Evolutionary conservation across 2,113 vertebrate genomes (phyloP).

Genomic region (Anolis sagrei): DNA sequence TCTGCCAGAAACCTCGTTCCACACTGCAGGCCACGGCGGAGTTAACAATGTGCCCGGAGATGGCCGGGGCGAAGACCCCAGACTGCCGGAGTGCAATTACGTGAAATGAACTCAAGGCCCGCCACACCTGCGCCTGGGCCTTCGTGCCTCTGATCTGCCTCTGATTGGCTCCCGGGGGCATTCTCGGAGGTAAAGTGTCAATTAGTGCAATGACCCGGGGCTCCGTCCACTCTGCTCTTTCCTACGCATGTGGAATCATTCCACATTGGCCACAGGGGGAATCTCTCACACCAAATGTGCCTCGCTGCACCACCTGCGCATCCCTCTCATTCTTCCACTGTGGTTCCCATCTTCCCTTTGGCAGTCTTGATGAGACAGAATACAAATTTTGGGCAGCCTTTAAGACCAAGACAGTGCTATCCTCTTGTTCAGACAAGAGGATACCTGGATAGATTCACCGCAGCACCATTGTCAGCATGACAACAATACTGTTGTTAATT

Average conservation of each 20-base stretch:
- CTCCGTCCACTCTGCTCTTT: conserved; percentile 1
- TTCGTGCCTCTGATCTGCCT: conserved; percentile 35
- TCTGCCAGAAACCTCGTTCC: neutral
- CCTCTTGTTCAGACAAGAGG: too few species aligned
- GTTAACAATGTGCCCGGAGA: conserved; percentile 54
- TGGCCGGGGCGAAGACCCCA: conserved; percentile 50
- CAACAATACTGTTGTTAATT: too few species aligned
- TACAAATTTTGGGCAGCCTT: too few species aligned
- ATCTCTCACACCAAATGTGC: too few species aligned
- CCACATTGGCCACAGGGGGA: conserved; percentile 5
- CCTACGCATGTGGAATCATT: conserved; percentile 65
- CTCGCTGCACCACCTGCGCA: too few species aligned
- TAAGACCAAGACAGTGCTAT: too few species aligned
- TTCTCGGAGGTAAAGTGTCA: neutral
- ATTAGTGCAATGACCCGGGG: neutral
- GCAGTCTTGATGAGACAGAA: too few species aligned
- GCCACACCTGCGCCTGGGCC: conserved; percentile 75
- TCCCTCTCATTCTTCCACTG: too few species aligned
- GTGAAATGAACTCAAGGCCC: conserved; percentile 66
- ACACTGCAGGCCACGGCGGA: conserved; percentile 20
- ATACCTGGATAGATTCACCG: too few species aligned
- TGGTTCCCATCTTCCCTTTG: too few species aligned
- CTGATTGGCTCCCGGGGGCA: conserved; percentile 49
- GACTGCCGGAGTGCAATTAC: conserved; percentile 73
- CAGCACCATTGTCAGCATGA: too few species aligned